Evolutionary conservation across 2,113 vertebrate genomes (phyloP), one percentile per base, ranked within the genome.

Genomic region (Nansenia antarctica): DNA sequence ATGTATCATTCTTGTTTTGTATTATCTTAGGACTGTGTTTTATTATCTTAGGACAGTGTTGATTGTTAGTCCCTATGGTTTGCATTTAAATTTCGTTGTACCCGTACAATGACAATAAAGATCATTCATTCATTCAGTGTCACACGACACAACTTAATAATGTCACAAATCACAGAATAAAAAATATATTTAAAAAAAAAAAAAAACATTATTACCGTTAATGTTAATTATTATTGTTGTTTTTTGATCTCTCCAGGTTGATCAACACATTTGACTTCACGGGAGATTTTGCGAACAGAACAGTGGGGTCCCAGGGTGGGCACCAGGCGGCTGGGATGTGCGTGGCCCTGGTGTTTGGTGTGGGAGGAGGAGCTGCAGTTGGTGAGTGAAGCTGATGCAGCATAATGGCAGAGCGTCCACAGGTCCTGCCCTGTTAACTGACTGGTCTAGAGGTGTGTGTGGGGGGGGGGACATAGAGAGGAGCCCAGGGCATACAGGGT

Each of bases 301-400:
- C 77, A 0, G 3, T 87, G 1, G 78, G 67, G 1, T 73, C 73
- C 0, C 98, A 99, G 83, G 97, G 95, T 7, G 91, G 89, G 3
- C 95, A 82, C 87, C 98, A 99, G 90, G 94, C 95, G 0, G 96
- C 94, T 0, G 95, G 94, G 4, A 89, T 95, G 0, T 91, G 92
- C 34, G 94, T 99, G 59, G 88, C 95, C 0, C 74, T 99, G 27
- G 90, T 83, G 35, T 96, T 98, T 76, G 96, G 94, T n/a, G 63
- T 99, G 0, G 87, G 83, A 2, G 98, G 98, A 29, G 98, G 98
- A 14, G 68, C 68, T 30, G 2, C 93, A 14, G 94, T 98, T 32
- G 98, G 98, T 99, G 55, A 58, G 55, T 58, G 15, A 18, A 15
- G 29, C 29, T 2, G 15, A 2, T 24, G 2, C 1, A 58, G 15